Conservation (phyloP, 2,113 vertebrate genomes). For the Silurus asotus region DNA sequence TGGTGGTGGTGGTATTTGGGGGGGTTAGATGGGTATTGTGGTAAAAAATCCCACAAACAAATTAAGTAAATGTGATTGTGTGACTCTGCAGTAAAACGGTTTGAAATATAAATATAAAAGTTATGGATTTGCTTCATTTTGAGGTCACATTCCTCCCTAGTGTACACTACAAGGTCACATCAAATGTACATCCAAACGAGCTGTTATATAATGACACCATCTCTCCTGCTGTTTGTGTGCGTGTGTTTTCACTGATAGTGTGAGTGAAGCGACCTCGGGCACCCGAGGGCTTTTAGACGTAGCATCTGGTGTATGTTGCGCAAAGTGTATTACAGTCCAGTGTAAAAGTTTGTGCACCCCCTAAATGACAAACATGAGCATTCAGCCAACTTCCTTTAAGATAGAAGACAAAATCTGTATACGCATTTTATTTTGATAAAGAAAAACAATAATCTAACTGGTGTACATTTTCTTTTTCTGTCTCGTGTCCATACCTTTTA, state of each 20-base stretch:
- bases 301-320: background rate
- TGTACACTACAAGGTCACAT: background rate
- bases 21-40: background rate
- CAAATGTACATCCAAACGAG: background rate
- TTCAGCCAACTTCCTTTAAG: no score
- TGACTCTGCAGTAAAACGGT: background rate
- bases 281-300: background rate
- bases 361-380: no score
- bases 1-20: background rate
- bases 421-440: no score
- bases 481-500: no score
- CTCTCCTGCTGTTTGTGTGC: background rate
- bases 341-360: background rate
- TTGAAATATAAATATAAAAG: background rate
- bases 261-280: background rate
- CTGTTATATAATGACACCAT: constrained; percentile 6
- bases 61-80: background rate
- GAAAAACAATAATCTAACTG: no score
- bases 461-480: no score
- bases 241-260: background rate
- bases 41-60: background rate
- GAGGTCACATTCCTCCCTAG: background rate
- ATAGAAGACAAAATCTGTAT: no score
- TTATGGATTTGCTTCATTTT: background rate
- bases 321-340: background rate